Base-by-base conservation (phyloP, 1,140 invertebrate species). In the Drosophila nannoptera region DNA sequence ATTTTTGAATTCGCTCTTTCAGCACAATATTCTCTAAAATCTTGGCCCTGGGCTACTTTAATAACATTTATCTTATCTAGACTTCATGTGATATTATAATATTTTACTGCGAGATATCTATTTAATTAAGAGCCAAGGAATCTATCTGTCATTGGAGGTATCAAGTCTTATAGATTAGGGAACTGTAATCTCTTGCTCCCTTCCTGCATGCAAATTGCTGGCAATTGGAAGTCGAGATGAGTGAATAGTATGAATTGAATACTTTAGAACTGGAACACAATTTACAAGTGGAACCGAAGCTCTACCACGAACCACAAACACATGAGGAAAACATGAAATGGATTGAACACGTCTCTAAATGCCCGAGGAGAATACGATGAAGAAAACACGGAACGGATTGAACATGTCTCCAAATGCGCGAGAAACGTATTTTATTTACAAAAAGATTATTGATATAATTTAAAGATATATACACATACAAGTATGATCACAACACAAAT, bases 361-460 rank as follows among this genome's bases (percentile, higher is more conserved):
- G 22, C 22, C 22, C 22, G 22, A 22, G 22, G 3, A 22, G 22
- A 22, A 22, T 22, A 22, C 22, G 22, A 31, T 50, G 38, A 67
- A 62, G 53, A 77, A 82, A 62, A 75, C 36, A 75, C 64, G 14
- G 59, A 66, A 78, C 64, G 61, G 56, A 69, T 62, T 75, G 56
- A 40, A 59, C 58, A 67, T 69, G 38, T 70, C 31, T 54, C 48
- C 54, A 50, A 63, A 50, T 75, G 62, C 48, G 54, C 66, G 64
- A 63, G 49, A 58, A 60, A 43, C 16, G 66, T 56, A 22, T 77
- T 81, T 81, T 81, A 81, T 81, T 81, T 82, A 81, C 78, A 82
- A 65, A 62, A 62, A 55, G 59, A 67, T 45, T 22, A 22, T 2
- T 22, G 3, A 14, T 43, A 68, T 45, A 70, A 82, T 73, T 62